phyloP scores from a whole-genome alignment of 2,113 vertebrate species.

The Lepisosteus oculatus region DNA sequence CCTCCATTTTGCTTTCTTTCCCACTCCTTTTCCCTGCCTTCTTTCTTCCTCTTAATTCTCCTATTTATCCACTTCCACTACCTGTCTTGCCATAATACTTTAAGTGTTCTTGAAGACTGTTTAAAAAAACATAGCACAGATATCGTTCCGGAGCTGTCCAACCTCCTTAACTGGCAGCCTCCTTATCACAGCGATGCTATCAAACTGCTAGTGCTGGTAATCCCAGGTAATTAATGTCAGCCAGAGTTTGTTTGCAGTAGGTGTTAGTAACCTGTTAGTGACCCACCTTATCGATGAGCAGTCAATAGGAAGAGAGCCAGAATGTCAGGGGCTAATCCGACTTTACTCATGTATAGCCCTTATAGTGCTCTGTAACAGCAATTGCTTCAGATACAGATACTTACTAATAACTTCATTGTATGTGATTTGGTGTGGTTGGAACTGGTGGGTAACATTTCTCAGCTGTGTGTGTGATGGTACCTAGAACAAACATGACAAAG shows the following conservation, averaged over 20 bases:
- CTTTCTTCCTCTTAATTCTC: no score
- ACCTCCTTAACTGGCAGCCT: no score
- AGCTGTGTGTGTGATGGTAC: no score
- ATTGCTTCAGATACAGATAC: background rate
- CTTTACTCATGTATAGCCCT: background rate
- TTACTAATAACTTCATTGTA: no score
- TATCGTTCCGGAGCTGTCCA: no score
- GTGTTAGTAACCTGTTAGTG: constrained; percentile 21
- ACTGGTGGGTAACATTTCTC: no score
- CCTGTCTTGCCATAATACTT: no score
- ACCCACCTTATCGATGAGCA: constrained; percentile 7
- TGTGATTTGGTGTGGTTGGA: background rate
- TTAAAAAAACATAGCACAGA: no score
- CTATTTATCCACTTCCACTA: no score
- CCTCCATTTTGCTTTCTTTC: no score
- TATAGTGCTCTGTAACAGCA: background rate
- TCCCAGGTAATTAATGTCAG: constrained; percentile 12
- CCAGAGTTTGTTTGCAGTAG: constrained; percentile 5
- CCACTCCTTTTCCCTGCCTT: no score
- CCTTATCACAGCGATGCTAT: background rate
- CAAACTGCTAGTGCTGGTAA: background rate
- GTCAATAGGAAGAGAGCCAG: background rate
- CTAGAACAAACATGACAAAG: background rate
- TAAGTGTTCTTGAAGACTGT: no score
- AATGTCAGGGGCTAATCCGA: background rate